phyloP scores from a whole-genome alignment of 1,140 invertebrate genomes.

The Eulimnadia texana region DNA sequence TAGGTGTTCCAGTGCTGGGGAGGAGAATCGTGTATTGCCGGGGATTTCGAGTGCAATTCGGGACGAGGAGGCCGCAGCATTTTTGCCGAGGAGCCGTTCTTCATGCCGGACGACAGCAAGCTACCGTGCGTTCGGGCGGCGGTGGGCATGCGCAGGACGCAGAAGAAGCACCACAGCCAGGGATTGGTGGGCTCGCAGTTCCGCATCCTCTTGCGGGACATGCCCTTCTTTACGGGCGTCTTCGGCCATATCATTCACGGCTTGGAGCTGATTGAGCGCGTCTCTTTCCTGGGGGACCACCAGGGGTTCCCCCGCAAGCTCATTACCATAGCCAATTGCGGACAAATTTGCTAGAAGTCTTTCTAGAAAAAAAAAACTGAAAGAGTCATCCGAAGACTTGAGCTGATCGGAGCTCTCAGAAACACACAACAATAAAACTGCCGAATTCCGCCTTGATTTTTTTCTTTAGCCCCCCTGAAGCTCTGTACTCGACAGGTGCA shows the following conservation, averaged over 20 bases:
- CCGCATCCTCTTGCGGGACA: conserved; percentile 60
- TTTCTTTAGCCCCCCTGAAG: not conserved
- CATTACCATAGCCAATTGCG: conserved; percentile 57
- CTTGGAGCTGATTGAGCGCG: conserved; percentile 60
- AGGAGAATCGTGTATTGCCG: conserved; percentile 58
- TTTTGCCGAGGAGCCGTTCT: conserved; percentile 51
- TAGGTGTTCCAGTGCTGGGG: conserved; percentile 67
- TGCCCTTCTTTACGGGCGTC: conserved; percentile 57
- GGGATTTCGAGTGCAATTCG: conserved; percentile 66
- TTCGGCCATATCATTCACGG: conserved; percentile 68
- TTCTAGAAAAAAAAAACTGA: not conserved
- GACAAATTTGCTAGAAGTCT: conserved; percentile 25
- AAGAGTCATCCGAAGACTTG: not conserved
- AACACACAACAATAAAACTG: not conserved
- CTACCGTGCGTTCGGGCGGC: conserved; percentile 54
- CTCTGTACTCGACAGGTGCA: too few species aligned
- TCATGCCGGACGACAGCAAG: conserved; percentile 66
- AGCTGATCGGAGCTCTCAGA: not conserved
- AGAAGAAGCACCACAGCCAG: conserved; percentile 59
- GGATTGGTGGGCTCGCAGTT: conserved; percentile 73
- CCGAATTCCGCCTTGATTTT: not conserved
- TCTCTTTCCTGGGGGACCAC: conserved; percentile 56
- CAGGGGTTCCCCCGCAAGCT: conserved; percentile 58
- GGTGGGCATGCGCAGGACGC: conserved; percentile 65
- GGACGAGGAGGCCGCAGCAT: conserved; percentile 61